Percentiles rank a stretch among this genome's conserved stretches.
Evolutionary conservation across 2,888 invertebrate species (phyloP).

Genomic region (Troides oblongomaculatus): DNA sequence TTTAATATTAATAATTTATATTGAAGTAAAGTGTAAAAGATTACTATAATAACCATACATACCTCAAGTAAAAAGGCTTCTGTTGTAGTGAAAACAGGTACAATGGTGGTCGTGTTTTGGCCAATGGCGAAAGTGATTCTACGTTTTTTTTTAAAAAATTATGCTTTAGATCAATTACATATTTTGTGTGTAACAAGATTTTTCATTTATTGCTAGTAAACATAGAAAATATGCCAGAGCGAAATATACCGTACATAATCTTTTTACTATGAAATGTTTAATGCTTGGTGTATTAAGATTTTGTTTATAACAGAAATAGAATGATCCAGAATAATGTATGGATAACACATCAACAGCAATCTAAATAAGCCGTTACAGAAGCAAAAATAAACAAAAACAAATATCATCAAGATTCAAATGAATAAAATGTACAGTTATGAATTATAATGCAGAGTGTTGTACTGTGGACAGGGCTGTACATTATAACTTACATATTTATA

Average conservation of each 20-base stretch:
- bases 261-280: too few relatives aligned
- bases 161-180: neutral
- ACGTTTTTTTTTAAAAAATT: neutral
- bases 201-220: neutral
- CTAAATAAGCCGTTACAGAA: neutral
- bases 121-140: too few relatives aligned
- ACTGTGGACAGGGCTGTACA: neutral
- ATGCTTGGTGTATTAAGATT: neutral
- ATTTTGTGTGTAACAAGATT: neutral
- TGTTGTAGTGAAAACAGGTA: neutral
- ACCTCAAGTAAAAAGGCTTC: neutral
- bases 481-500: neutral
- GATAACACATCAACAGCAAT: neutral
- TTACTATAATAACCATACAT: neutral
- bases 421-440: slow-evolving; percentile 4
- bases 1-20: neutral
- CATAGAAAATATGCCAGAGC: neutral
- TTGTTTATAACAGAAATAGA: neutral
- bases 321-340: neutral
- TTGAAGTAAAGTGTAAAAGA: neutral
- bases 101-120: neutral
- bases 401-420: neutral
- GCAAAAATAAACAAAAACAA: neutral
- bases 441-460: neutral
- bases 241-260: too few relatives aligned